A percentile compares a stretch with the other conserved stretches of the same genome.
These are phyloP conservation scores for Agapostemon virescens DNA, from an alignment of 2,888 invertebrate species.

Conservation along the genomic window DNA sequence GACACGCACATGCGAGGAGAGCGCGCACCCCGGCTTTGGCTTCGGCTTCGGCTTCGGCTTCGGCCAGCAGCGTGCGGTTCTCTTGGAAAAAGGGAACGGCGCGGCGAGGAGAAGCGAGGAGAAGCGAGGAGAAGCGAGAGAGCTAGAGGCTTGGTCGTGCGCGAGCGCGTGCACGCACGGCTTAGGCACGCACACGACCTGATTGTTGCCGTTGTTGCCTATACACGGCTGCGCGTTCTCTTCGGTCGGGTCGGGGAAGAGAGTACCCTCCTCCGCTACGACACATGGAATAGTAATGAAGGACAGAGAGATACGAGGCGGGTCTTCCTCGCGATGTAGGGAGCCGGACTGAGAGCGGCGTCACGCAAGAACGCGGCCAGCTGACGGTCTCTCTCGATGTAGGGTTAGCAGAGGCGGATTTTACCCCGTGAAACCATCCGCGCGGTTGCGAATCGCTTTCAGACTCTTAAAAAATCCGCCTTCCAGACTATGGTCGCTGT, in stretches of 20 bases:
- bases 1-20: conserved; percentile 58
- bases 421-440: not conserved
- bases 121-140: not conserved
- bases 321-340: conserved; percentile 63
- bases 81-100: conserved; percentile 48
- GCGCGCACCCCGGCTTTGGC: conserved; percentile 17
- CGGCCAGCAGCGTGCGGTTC: conserved; percentile 37
- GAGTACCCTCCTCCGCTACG: conserved; percentile 46
- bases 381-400: conserved; percentile 71
- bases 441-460: not conserved
- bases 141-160: conserved; percentile 57
- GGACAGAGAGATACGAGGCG: conserved; percentile 73
- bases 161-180: conserved; percentile 63
- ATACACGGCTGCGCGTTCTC: conserved; percentile 20
- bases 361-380: conserved; percentile 77
- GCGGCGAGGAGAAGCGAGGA: not conserved
- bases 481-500: not conserved
- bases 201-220: conserved; percentile 38
- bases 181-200: conserved; percentile 59
- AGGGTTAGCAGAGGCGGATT: conserved; percentile 6
- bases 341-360: conserved; percentile 69
- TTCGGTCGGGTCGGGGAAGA: not conserved
- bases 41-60: not conserved
- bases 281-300: conserved; percentile 74
- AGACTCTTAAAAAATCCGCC: not conserved